Base-by-base conservation (phyloP, 2,888 invertebrate species). In the Clivina fossor region DNA sequence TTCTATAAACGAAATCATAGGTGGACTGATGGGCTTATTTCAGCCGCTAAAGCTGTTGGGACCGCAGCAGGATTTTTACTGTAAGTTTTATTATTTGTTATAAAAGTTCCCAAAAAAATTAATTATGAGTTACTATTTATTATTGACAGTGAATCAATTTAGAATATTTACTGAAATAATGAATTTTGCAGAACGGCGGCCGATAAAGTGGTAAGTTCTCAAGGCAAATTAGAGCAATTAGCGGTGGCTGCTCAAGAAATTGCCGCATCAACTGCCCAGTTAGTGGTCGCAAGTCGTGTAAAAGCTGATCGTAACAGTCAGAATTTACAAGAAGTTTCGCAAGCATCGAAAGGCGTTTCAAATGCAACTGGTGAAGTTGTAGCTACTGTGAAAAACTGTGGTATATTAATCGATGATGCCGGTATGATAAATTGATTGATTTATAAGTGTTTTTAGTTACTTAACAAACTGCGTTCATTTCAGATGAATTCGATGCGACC, bases 21-120 rank as follows among this genome's bases (percentile, higher is more conserved):
- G 71, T 99, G 99, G 99, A 97, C 98, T 0, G 96, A 99, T 73
- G 99, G 99, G 3, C 82, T 98, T 26, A 91, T 98, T 65, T 98
- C 98, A 2, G 98, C 98, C 0, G 95, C 98, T 0, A 98, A 99
- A 72, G 90, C 95, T 11, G 96, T 99, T 16, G 99, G 94, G 0
- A 89, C 92, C 69, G 97, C 95, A 48, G 98, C 98, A 3, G 93
- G 92, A 69, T 84, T 94, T 65, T 80, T 99, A 15, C 83, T 98
- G 91, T 93, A 78, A 82, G 87, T 82, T 43, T 50, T 53, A 35
- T 24, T 50, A 47, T 37, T 57, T 30, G 44, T 11, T 26, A 13
- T 57, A 46, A 9, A 11, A 38, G 1, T 19, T 32, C n/a, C 13
- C n/a, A n/a, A n/a, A n/a, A n/a, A 30, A n/a, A 15, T 44, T 26